These are phyloP conservation scores for Clarias fuscus DNA, from an alignment of 2,797 vertebrate species.

Conservation along the genomic window DNA sequence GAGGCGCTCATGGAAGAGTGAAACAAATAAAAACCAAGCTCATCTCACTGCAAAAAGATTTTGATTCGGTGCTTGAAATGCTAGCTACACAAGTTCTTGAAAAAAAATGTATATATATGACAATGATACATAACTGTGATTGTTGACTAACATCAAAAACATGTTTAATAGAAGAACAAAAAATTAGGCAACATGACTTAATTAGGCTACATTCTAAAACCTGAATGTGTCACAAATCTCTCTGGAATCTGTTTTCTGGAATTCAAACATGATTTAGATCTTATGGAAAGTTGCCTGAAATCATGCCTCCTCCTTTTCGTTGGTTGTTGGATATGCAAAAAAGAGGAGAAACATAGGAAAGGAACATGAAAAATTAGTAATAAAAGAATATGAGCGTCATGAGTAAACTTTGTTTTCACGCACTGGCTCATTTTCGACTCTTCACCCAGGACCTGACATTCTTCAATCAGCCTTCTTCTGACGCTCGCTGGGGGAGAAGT, in stretches of 20 bases:
- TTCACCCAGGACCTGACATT: conserved; percentile 62
- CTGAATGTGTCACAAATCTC: not conserved
- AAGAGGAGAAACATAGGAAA: conserved; percentile 58
- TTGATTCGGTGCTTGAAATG: not conserved
- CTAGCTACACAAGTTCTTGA: not conserved
- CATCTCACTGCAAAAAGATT: not conserved
- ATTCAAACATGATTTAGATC: not conserved
- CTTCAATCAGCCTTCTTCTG: conserved; percentile 88
- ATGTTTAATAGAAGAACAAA: not conserved
- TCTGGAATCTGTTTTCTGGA: not conserved
- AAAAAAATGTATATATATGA: not conserved
- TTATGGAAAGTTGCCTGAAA: not conserved
- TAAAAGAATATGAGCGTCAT: conserved; percentile 52
- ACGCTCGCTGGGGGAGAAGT: conserved; percentile 84
- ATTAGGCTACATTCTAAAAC: not conserved
- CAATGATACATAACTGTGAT: not conserved
- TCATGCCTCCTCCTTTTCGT: not conserved
- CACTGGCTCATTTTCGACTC: conserved; percentile 46
- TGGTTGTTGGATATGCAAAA: conserved; percentile 16
- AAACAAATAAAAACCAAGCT: not conserved
- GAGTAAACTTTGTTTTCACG: conserved; percentile 62
- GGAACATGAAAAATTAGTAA: conserved; percentile 59
- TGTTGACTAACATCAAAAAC: not conserved
- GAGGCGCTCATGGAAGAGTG: not conserved
- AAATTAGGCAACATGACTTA: not conserved